Evolutionary conservation across 2,888 invertebrate genomes (phyloP).

Genomic region (Dasysyrphus albostriatus): DNA sequence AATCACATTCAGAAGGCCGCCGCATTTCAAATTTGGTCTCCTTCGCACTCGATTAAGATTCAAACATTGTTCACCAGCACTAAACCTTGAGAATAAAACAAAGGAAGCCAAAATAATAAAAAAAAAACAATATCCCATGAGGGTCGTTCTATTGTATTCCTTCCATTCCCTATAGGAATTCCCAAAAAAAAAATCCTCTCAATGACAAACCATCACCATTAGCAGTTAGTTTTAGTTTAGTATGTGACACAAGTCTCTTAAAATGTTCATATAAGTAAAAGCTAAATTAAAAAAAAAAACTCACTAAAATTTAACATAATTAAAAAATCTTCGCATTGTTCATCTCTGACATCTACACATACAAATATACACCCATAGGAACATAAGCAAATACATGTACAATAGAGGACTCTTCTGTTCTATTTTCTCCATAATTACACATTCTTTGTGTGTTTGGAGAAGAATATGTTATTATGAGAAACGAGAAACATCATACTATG

Average conservation of each 20-base stretch:
- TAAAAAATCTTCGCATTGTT: constrained; percentile 74
- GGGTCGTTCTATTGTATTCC: constrained; percentile 53
- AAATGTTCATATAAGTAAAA: constrained; percentile 42
- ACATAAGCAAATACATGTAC: constrained; percentile 35
- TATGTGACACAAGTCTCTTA: constrained; percentile 32
- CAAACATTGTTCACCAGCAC: constrained; percentile 29
- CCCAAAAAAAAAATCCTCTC: constrained; percentile 6
- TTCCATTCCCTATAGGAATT: constrained; percentile 41
- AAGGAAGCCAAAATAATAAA: neutral
- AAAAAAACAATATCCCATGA: constrained; percentile 2
- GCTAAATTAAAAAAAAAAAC: constrained; percentile 23
- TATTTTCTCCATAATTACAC: constrained; percentile 75
- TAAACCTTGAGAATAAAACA: constrained; percentile 23
- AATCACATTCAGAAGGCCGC: constrained; percentile 1
- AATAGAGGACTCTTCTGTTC: constrained; percentile 62
- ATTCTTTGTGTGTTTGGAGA: constrained; percentile 71
- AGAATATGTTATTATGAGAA: constrained; percentile 74
- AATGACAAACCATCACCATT: constrained; percentile 66
- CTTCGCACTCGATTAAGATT: constrained; percentile 31
- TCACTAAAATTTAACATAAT: constrained; percentile 73
- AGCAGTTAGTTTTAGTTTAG: constrained; percentile 53
- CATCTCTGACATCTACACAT: constrained; percentile 46
- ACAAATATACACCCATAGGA: constrained; percentile 22
- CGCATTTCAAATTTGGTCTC: constrained; percentile 15
- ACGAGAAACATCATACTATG: constrained; percentile 60